Evolutionary conservation across 1,140 invertebrate genomes (phyloP).

Genomic region (Paraescarpia echinospica): DNA sequence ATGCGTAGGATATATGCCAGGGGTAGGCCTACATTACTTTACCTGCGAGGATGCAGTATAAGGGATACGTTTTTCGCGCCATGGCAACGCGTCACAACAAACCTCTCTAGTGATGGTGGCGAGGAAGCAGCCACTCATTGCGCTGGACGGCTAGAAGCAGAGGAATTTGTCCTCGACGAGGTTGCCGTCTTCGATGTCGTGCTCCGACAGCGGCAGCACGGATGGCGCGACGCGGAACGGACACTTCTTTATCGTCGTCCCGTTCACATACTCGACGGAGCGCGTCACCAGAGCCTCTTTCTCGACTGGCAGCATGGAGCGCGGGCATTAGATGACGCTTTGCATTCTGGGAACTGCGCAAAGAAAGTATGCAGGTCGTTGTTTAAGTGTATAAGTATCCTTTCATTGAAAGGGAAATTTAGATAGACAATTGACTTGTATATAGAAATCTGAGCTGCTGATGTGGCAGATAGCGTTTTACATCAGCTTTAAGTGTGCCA

Average conservation of each 20-base stretch:
- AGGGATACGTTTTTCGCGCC: not conserved
- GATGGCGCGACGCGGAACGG: conserved; percentile 46
- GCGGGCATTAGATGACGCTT: conserved; percentile 46
- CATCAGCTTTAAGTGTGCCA: not conserved
- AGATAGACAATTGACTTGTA: too few species aligned
- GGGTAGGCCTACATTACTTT: too few species aligned
- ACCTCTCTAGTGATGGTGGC: conserved; percentile 51
- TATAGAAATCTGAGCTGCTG: too few species aligned
- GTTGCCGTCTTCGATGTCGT: conserved; percentile 26
- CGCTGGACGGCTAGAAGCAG: conserved; percentile 39
- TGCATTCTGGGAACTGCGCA: conserved; percentile 45
- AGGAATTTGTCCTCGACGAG: conserved; percentile 38
- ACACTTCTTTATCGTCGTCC: conserved; percentile 33
- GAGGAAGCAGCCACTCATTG: conserved; percentile 51
- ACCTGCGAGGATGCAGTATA: too few species aligned
- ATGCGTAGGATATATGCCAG: too few species aligned
- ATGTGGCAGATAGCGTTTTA: not conserved
- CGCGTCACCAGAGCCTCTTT: conserved; percentile 47
- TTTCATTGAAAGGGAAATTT: not conserved
- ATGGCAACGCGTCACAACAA: conserved; percentile 6
- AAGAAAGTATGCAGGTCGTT: not conserved
- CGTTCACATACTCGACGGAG: conserved; percentile 44
- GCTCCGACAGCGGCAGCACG: conserved; percentile 41
- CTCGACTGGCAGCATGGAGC: conserved; percentile 44
- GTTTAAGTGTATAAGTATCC: not conserved